These are phyloP conservation scores for Dendrolimus houi DNA, from an alignment of 2,888 invertebrate genomes.

Conservation along the genomic window DNA sequence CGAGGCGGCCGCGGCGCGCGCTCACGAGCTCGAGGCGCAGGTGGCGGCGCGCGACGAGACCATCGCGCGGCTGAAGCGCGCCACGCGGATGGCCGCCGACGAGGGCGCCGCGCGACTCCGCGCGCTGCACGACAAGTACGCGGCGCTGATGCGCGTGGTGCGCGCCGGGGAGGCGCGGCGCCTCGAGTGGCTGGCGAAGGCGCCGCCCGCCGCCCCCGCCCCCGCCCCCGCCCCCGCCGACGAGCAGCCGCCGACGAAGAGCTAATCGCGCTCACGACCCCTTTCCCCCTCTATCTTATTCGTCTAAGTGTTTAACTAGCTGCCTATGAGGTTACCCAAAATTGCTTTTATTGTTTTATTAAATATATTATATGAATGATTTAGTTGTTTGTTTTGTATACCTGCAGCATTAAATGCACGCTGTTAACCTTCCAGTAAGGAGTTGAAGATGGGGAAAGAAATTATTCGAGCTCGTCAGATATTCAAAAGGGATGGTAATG, in stretches of 20 bases:
- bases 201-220: slow-evolving; percentile 14
- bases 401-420: too few species aligned
- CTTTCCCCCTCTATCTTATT: too few species aligned
- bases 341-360: too few species aligned
- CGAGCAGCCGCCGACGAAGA: slow-evolving; percentile 2
- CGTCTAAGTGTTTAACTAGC: too few species aligned
- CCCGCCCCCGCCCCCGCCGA: slow-evolving; percentile 64
- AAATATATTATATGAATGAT: too few species aligned
- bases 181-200: slow-evolving; percentile 64
- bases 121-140: slow-evolving; percentile 77
- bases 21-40: slow-evolving; percentile 60
- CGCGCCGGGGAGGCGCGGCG: slow-evolving; percentile 72
- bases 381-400: too few species aligned
- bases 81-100: slow-evolving; percentile 69
- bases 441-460: too few species aligned
- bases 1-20: slow-evolving; percentile 51
- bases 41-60: slow-evolving; percentile 47
- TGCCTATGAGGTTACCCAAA: too few species aligned
- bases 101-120: slow-evolving; percentile 77
- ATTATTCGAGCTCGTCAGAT: too few species aligned
- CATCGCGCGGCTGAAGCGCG: slow-evolving; percentile 65
- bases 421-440: too few species aligned
- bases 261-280: too few species aligned
- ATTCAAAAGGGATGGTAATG: too few species aligned
- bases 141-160: slow-evolving; percentile 73